These are phyloP conservation scores for Mormyrops boulengeri DNA, from an alignment of 2,797 vertebrate species.

Conservation along the genomic window DNA sequence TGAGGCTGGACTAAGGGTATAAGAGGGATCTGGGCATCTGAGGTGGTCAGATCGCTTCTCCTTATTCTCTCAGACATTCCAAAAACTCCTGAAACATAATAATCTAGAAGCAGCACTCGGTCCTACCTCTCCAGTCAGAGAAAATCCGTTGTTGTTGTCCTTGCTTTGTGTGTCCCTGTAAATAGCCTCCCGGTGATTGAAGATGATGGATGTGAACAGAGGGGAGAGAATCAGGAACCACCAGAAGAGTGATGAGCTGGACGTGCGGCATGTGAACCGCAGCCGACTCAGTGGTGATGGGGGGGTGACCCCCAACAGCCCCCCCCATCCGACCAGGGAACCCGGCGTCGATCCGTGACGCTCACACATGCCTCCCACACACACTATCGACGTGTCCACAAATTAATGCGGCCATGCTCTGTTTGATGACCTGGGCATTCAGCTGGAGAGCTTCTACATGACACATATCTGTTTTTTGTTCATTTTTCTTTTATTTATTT, in stretches of 20 bases:
- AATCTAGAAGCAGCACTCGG: not conserved
- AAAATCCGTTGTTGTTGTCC: not conserved
- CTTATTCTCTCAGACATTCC: not conserved
- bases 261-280: constrained; percentile 52
- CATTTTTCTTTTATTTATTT: constrained; percentile 37
- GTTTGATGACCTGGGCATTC: not conserved
- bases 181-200: constrained; percentile 44
- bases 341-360: constrained; percentile 62
- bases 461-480: not conserved
- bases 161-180: not conserved
- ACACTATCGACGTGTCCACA: not conserved
- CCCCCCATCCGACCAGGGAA: constrained; percentile 56
- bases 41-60: not conserved
- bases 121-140: not conserved
- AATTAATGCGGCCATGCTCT: not conserved
- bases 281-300: constrained; percentile 61
- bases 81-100: not conserved
- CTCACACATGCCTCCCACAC: constrained; percentile 38
- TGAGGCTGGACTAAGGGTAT: not conserved
- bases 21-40: not conserved
- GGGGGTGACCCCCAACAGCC: constrained; percentile 60
- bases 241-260: constrained; percentile 61
- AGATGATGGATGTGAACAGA: constrained; percentile 55
- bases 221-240: constrained; percentile 55
- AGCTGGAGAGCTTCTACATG: not conserved